Conservation (phyloP, 1,140 invertebrate species). For the Sesamia nonagrioides region DNA sequence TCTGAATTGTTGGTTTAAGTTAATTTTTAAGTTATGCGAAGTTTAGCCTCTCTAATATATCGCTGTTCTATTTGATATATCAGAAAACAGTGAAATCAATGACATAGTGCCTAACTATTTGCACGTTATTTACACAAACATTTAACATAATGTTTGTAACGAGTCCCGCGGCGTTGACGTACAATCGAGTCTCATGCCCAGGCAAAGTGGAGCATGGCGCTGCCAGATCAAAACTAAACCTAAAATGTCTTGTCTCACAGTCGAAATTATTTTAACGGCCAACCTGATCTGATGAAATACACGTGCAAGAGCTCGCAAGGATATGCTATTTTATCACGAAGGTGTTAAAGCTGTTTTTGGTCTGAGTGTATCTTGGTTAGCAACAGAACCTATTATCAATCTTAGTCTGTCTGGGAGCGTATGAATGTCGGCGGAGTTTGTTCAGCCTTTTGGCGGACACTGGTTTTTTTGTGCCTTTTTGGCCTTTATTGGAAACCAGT, state of each 20-base stretch:
- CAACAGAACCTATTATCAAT: constrained; percentile 65
- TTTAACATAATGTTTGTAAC: constrained; percentile 53
- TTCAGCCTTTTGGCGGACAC: constrained; percentile 56
- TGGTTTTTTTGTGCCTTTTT: constrained; percentile 52
- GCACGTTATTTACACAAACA: constrained; percentile 55
- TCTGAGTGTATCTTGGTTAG: constrained; percentile 50
- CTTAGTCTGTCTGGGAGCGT: constrained; percentile 50
- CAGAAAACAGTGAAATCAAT: constrained; percentile 22
- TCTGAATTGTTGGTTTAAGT: neutral
- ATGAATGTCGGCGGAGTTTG: constrained; percentile 57
- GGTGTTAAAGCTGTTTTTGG: constrained; percentile 54
- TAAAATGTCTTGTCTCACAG: constrained; percentile 14
- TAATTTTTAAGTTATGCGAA: neutral
- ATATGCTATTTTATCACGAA: constrained; percentile 38
- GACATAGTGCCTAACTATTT: constrained; percentile 41
- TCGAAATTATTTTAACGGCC: constrained; percentile 23
- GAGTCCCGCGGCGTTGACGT: constrained; percentile 56
- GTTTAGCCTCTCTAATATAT: neutral
- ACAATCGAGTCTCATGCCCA: constrained; percentile 55
- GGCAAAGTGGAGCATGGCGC: constrained; percentile 54
- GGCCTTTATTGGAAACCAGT: constrained; percentile 52
- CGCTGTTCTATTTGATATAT: neutral
- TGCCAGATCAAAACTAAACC: constrained; percentile 16
- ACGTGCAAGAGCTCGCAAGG: neutral
- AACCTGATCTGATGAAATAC: constrained; percentile 31